Base-by-base conservation (phyloP, 2,888 invertebrate species). In the Omphaloscelis lunosa region DNA sequence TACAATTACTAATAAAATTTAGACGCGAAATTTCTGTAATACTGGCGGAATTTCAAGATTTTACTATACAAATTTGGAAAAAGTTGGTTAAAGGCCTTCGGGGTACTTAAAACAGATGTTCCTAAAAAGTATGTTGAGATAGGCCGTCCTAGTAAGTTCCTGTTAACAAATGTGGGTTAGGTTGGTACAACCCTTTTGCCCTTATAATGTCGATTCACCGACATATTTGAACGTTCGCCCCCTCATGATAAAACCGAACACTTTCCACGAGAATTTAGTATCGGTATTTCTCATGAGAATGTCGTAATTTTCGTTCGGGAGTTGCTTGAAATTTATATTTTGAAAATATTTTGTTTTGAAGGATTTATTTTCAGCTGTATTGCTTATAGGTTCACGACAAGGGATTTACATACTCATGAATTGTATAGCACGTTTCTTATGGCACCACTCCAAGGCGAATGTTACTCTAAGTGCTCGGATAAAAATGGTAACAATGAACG, bases 131-230 rank as follows among this genome's bases (percentile, higher is more conserved):
- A 80, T 77, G 48, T 72, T 63, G 67, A 86, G 82, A 90, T 88
- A 82, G 77, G 80, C 71, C 62, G 68, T 56, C 65, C 80, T 76
- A 75, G 77, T 82, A 86, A 74, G 76, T 87, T 88, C 79, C 79
- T 85, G 83, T 82, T 86, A 89, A 88, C 88, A 87, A 89, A 90
- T 89, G 84, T 79, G 86, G 86, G 87, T 78, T 65, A 79, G 69
- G 69, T 80, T 85, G 73, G 84, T 56, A 69, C 70, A 82, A 89
- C 91, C 91, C 87, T 89, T 89, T 89, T 82, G 82, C 88, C 89
- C 79, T 85, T 88, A 90, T 91, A 90, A 90, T 88, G 88, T 89
- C 90, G 88, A 88, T 91, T 89, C 86, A 86, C 89, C 89, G 87
- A 89, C 90, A 89, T 91, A 91, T 92, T 91, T 86, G 89, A 88